A percentile compares a stretch with the other conserved stretches of the same genome.
These are phyloP conservation scores for Opisthograptis luteolata DNA, from an alignment of 2,888 invertebrate genomes.

Conservation along the genomic window DNA sequence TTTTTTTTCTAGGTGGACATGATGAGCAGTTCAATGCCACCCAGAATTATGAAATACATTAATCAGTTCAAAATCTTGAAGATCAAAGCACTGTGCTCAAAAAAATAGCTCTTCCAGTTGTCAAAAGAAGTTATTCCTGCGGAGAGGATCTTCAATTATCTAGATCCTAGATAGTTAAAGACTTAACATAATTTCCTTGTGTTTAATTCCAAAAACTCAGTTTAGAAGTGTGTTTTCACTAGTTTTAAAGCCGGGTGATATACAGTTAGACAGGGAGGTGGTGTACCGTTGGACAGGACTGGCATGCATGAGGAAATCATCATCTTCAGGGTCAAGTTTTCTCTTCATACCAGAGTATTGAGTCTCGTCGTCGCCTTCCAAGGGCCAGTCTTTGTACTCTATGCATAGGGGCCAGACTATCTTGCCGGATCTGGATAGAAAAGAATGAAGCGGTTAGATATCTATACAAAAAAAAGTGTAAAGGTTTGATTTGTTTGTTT, in stretches of 20 bases:
- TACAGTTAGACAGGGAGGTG: slow-evolving; percentile 61
- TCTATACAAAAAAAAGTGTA: too few species aligned
- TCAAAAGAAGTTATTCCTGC: too few species aligned
- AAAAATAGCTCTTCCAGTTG: too few species aligned
- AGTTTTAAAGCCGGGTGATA: slow-evolving; percentile 73
- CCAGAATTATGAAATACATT: too few species aligned
- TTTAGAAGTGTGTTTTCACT: slow-evolving; percentile 60
- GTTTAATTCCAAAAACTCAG: slow-evolving; percentile 4
- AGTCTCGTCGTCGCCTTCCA: slow-evolving; percentile 65
- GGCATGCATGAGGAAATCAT: slow-evolving; percentile 68
- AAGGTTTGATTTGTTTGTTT: too few species aligned
- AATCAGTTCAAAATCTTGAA: too few species aligned
- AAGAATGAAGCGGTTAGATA: not conserved
- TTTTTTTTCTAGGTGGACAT: too few species aligned
- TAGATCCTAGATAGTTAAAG: too few species aligned
- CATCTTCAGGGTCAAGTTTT: slow-evolving; percentile 72
- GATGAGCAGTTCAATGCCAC: too few species aligned
- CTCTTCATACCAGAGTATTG: slow-evolving; percentile 69
- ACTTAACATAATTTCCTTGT: not conserved
- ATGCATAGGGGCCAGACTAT: slow-evolving; percentile 80
- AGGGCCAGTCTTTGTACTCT: slow-evolving; percentile 78
- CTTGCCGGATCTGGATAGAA: slow-evolving; percentile 72
- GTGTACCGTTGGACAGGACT: slow-evolving; percentile 64
- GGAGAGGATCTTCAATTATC: too few species aligned
- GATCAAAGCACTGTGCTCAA: too few species aligned